Evolutionary conservation across 2,888 invertebrate species (phyloP).

Genomic region (Cerceris ruficornis): DNA sequence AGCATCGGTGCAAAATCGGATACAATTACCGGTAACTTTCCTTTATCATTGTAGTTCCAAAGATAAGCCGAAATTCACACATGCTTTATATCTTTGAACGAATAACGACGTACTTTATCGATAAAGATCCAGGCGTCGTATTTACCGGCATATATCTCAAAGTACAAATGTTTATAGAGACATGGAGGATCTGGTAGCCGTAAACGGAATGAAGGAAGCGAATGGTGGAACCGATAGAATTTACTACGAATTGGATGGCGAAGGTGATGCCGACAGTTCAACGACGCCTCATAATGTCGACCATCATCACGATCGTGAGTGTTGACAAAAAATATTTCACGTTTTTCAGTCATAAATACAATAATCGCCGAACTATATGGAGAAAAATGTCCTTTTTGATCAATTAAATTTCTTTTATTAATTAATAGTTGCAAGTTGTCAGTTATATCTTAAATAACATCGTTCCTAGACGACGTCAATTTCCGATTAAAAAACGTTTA

Average conservation of each 20-base stretch:
- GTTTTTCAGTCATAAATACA: too few relatives aligned
- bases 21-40: too few relatives aligned
- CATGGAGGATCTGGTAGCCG: constrained; percentile 74
- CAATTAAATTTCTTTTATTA: too few relatives aligned
- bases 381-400: too few relatives aligned
- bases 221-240: constrained; percentile 63
- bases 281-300: constrained; percentile 73
- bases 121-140: background rate
- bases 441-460: too few relatives aligned
- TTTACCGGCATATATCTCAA: background rate
- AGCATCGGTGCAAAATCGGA: background rate
- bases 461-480: too few relatives aligned
- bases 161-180: constrained; percentile 43
- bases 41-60: background rate
- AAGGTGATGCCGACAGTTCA: constrained; percentile 78
- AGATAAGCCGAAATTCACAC: background rate
- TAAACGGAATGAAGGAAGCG: constrained; percentile 70
- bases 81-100: background rate
- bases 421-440: too few relatives aligned
- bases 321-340: background rate
- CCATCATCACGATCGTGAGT: constrained; percentile 76
- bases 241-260: constrained; percentile 74
- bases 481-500: too few relatives aligned
- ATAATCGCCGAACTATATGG: too few relatives aligned
- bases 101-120: background rate